phyloP scores from a whole-genome alignment of 2,888 invertebrate species.

The Idaea aversata region DNA sequence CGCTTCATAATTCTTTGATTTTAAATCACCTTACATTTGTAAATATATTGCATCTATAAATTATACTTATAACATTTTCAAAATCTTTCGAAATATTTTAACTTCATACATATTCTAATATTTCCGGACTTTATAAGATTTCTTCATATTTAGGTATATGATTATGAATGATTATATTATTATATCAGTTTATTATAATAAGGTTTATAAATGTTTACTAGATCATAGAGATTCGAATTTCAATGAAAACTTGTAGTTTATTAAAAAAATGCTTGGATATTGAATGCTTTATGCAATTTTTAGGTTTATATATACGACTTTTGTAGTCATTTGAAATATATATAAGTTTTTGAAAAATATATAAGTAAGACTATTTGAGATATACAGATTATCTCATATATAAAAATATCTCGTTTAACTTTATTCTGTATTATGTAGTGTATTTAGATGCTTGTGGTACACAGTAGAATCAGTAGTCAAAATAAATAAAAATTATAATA shows the following conservation, averaged over 20 bases:
- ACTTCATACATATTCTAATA: neutral
- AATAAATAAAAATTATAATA: neutral
- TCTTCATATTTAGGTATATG: neutral
- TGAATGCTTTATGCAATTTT: neutral
- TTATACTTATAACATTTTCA: neutral
- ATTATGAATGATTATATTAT: slow-evolving; percentile 36
- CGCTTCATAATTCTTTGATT: neutral
- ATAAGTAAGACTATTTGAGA: no score
- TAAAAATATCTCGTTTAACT: no score
- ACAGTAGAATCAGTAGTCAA: neutral
- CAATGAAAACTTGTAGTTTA: neutral
- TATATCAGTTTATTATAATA: slow-evolving; percentile 2
- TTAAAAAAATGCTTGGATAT: neutral
- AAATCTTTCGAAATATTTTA: neutral
- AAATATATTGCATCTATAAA: neutral
- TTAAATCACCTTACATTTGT: neutral
- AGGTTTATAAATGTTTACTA: neutral
- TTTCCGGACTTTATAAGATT: neutral
- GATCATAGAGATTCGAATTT: neutral
- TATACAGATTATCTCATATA: no score
- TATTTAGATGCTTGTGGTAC: no score
- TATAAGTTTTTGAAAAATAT: neutral
- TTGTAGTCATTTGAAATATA: neutral
- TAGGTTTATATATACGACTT: neutral
- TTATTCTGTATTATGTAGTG: no score